Conservation (phyloP, 2,113 vertebrate genomes). For the Thinocorus orbignyianus region DNA sequence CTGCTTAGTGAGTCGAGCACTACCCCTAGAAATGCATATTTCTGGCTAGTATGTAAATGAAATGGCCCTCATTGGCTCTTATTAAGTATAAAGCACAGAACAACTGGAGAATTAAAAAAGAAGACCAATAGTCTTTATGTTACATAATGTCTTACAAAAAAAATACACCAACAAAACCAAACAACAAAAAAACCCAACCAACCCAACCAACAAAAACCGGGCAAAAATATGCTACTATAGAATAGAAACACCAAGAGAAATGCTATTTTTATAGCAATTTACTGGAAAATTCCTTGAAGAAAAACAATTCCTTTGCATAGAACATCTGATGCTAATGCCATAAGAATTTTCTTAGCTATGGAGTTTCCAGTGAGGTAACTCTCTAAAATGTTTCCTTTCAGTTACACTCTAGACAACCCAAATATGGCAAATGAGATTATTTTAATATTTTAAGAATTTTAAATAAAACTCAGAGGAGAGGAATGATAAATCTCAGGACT, state of each 20-base stretch:
- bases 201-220: too few relatives aligned
- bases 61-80: background rate
- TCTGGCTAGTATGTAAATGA: background rate
- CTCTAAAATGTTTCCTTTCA: conserved; percentile 9
- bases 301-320: conserved; percentile 27
- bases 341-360: conserved; percentile 31
- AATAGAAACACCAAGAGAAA: conserved; percentile 32
- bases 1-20: background rate
- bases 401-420: background rate
- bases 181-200: too few relatives aligned
- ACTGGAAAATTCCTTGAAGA: conserved; percentile 31
- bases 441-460: conserved; percentile 25
- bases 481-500: background rate
- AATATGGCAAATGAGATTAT: background rate
- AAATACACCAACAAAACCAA: too few relatives aligned
- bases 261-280: conserved; percentile 2
- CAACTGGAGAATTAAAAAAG: background rate
- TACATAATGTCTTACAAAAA: conserved; percentile 23
- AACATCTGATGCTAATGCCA: background rate
- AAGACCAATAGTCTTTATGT: background rate
- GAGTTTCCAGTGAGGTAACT: conserved; percentile 46
- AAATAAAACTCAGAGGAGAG: background rate
- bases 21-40: background rate
- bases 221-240: background rate
- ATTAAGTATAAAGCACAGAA: background rate